Evolutionary conservation across 2,797 vertebrate species (phyloP).

Genomic region (Pipistrellus pygmaeus): DNA sequence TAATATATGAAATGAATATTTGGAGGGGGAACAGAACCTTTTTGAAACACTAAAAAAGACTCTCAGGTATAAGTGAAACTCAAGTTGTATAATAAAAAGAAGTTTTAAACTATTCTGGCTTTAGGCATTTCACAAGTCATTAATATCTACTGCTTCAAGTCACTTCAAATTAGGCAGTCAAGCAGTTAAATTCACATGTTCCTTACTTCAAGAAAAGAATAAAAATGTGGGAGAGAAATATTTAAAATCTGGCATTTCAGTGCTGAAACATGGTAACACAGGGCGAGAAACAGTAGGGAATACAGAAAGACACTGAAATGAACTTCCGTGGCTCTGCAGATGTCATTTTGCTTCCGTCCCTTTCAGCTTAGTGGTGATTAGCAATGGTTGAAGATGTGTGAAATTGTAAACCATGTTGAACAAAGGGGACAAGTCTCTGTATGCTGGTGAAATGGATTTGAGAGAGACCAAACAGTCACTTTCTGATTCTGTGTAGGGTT

Average conservation of each 20-base stretch:
- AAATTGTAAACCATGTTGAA: constrained; percentile 5
- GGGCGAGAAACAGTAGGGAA: constrained; percentile 4
- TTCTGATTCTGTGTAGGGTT: background rate
- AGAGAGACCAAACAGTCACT: background rate
- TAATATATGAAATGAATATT: constrained; percentile 12
- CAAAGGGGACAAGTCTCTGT: background rate
- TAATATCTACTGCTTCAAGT: constrained; percentile 78
- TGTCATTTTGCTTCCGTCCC: background rate
- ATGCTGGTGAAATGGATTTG: background rate
- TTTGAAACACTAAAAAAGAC: background rate
- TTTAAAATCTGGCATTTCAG: constrained; percentile 56
- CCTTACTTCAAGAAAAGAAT: constrained; percentile 72
- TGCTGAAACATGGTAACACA: constrained; percentile 13
- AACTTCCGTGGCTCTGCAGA: constrained; percentile 37
- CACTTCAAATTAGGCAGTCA: constrained; percentile 77
- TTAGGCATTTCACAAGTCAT: constrained; percentile 61
- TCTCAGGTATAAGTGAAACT: constrained; percentile 51
- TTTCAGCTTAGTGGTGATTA: background rate
- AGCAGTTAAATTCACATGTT: constrained; percentile 76
- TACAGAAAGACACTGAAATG: background rate
- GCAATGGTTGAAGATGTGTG: background rate
- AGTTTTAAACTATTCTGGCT: constrained; percentile 73
- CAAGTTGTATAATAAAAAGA: constrained; percentile 59
- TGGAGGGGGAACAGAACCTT: background rate
- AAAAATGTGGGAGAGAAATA: constrained; percentile 51